Base-by-base conservation (phyloP, 92 coral and sea anemone genomes). In the Zoanthus solanderi region DNA sequence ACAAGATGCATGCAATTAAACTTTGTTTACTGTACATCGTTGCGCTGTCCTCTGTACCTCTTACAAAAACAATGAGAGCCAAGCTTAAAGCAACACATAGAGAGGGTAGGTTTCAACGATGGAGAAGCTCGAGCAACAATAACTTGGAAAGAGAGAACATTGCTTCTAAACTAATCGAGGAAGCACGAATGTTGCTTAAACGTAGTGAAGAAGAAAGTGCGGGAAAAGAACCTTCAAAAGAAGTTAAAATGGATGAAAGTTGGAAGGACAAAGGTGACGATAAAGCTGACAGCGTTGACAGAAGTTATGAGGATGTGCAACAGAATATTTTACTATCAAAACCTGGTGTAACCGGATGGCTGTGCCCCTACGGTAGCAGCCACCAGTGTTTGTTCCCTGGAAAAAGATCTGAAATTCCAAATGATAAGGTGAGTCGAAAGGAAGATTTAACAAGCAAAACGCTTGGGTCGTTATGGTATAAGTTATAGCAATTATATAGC, bases 401-500 rank as follows among this genome's bases (percentile, higher is more conserved):
- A 77, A 77, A 54, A 46, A 77, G 82, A 77, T 77, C 82, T 30
- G 82, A 54, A 61, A 48, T 77, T 46, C 82, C 82, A 54, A 53
- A 28, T 3, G 66, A 31, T 12, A 77, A 77, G 82, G 82, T 77
- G 4, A 17, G 82, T 3, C 9, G 48, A 2, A 37, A 37, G 42
- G 42, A 37, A 37, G 42, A 37, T 37, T 37, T 37, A 37, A 37
- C 42, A 37, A 37, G 23, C 23, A 23, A 23, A 23, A 37, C 42
- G 4, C 42, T 37, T 37, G 42, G 42, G 42, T 37, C 4, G 42
- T 37, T 23, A 23, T 23, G 23, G 23, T 23, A 23, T 23, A 23
- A 23, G 23, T 23, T 37, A 37, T 37, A 37, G 42, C 42, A 37
- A 37, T 37, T 37, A 37, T 37, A 37, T 37, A 37, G 4, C 42